These are phyloP conservation scores for Agrypnia vestita DNA, from an alignment of 1,140 invertebrate species.

Conservation along the genomic window DNA sequence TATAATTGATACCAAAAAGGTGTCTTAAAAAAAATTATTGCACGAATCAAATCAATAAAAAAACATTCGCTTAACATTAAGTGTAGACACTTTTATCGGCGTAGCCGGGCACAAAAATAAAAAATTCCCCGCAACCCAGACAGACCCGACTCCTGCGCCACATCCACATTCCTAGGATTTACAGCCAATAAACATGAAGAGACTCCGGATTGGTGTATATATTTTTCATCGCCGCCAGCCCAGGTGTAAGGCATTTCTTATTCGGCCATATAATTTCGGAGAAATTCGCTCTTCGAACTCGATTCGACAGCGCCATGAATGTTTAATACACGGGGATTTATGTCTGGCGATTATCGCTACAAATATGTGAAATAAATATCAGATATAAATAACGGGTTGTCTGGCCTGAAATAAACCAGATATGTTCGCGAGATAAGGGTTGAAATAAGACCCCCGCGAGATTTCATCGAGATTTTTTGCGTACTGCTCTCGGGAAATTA, in stretches of 20 bases:
- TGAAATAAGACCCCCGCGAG: conserved; percentile 1
- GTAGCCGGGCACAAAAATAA: conserved; percentile 12
- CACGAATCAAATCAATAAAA: neutral
- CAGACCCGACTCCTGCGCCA: neutral
- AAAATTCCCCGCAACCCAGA: conserved; percentile 7
- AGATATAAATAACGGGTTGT: conserved; percentile 6
- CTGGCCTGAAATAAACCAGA: neutral
- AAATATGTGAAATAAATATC: conserved; percentile 34
- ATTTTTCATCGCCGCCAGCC: conserved; percentile 52
- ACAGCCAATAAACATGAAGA: conserved; percentile 58
- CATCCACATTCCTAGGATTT: conserved; percentile 49
- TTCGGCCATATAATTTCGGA: conserved; percentile 29
- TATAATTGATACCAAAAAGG: no score
- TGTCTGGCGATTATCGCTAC: conserved; percentile 27
- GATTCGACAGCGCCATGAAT: conserved; percentile 33
- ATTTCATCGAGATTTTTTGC: neutral
- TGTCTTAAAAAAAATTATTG: no score
- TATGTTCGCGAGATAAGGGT: conserved; percentile 15
- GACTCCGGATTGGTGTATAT: conserved; percentile 54
- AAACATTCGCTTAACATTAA: neutral
- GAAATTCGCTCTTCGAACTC: conserved; percentile 22
- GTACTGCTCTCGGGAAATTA: no score
- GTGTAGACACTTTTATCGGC: conserved; percentile 18
- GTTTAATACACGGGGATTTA: conserved; percentile 24
- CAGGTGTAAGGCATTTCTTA: conserved; percentile 50